Conservation (phyloP, 2,888 invertebrate genomes). For the Rotaria magnacalcarata region DNA sequence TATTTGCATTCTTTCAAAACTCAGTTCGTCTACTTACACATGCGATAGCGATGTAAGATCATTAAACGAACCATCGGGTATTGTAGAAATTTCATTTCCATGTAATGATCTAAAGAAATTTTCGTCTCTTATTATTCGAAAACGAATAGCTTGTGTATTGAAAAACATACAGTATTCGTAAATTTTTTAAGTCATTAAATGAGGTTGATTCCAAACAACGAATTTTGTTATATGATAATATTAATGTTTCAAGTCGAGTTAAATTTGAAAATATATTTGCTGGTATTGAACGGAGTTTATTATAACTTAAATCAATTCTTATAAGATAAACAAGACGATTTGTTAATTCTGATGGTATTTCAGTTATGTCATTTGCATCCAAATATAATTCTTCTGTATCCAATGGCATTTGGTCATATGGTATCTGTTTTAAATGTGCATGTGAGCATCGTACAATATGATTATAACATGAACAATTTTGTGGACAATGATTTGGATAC, state of each 20-base stretch:
- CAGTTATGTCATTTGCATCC: conserved; percentile 86
- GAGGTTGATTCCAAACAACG: conserved; percentile 87
- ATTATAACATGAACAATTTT: conserved; percentile 80
- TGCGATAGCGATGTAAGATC: conserved; percentile 88
- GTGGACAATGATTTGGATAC: conserved; percentile 67
- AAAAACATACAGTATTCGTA: conserved; percentile 72
- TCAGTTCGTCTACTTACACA: conserved; percentile 69
- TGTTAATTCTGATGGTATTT: conserved; percentile 76
- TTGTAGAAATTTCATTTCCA: conserved; percentile 90
- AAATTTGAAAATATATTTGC: conserved; percentile 85
- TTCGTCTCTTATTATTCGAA: conserved; percentile 3
- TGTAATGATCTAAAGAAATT: conserved; percentile 73
- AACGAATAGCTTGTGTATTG: not conserved
- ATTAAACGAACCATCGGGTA: conserved; percentile 91
- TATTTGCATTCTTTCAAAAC: not conserved
- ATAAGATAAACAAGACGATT: conserved; percentile 79
- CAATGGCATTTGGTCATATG: conserved; percentile 72
- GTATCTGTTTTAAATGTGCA: conserved; percentile 75
- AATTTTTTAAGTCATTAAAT: conserved; percentile 76
- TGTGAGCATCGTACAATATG: conserved; percentile 84
- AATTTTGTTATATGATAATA: conserved; percentile 89
- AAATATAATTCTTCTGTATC: conserved; percentile 89
- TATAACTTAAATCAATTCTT: conserved; percentile 63
- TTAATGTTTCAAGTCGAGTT: conserved; percentile 83
- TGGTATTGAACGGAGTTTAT: conserved; percentile 53